Base-by-base conservation (phyloP, 1,140 invertebrate species). In the Sycophaga agraensis region DNA sequence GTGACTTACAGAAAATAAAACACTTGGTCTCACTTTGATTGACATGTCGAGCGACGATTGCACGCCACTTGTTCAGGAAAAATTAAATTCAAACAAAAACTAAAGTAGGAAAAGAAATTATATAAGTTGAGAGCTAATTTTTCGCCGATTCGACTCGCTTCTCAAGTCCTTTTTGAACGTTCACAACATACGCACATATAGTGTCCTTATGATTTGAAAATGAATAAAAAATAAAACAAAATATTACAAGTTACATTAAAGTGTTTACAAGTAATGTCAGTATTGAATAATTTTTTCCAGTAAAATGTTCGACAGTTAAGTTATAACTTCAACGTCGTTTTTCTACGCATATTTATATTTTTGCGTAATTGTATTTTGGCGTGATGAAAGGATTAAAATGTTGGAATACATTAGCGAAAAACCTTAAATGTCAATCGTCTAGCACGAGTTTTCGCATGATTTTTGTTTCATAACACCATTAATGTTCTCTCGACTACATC, bases 31-130 rank as follows among this genome's bases (percentile, higher is more conserved):
- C 35, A 55, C 49, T 55, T 35, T 28, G 34, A 55, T 55, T 55
- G 45, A 61, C 59, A 61, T 61, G 59, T 61, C 40, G 49, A 61
- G 51, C 59, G 51, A 61, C 59, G 59, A 55, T 61, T 55, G 40
- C n/a, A 55, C 59, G 59, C 11, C 59, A 55, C 59, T 61, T 61
- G 55, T 26, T 17, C 14, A 54, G 19, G 21, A 61, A 53, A 53
- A 60, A 53, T 28, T 26, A 60, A 53, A 59, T 34, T 39, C 43
- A 56, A 55, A 50, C n/a, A 40, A 60, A 55, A 63, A 56, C 48
- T 58, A 60, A 60, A 60, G 28, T 53, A 60, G 49, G 49, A 60
- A 60, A 45, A 56, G 28, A 39, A 24, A 11, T 21, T 51, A 50
- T 51, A 37, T 50, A 24, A 6, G 16, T 59, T 53, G 49, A 59